Conservation (phyloP, 35 echinoderm and acorn worm species). For the Holothuria glaberrima region DNA sequence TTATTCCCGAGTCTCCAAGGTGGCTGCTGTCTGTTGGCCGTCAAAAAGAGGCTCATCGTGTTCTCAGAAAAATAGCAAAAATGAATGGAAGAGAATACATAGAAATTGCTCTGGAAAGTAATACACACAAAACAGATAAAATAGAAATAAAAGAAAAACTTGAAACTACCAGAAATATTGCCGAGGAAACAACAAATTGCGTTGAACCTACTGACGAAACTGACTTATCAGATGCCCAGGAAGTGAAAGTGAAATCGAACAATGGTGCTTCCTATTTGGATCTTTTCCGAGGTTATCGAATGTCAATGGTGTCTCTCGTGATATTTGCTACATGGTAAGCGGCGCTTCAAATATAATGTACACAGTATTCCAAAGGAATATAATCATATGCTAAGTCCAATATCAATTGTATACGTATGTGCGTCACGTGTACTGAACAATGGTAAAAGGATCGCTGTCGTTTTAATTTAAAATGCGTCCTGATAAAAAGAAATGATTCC, state of each 20-base stretch:
- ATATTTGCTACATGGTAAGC: slow-evolving; percentile 18
- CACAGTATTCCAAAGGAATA: background rate
- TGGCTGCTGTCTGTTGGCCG: slow-evolving; percentile 35
- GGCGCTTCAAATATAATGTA: background rate
- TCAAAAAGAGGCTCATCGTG: background rate
- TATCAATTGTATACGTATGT: background rate
- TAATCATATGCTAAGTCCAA: background rate
- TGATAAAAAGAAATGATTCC: too few relatives aligned
- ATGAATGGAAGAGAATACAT: background rate
- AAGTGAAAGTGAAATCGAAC: background rate
- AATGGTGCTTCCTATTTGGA: slow-evolving; percentile 15
- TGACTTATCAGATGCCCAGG: background rate
- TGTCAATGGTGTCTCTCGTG: background rate
- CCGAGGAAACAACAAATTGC: background rate
- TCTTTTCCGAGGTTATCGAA: slow-evolving; percentile 11
- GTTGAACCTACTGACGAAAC: background rate
- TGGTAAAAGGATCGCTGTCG: too few relatives aligned
- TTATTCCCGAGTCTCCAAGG: slow-evolving; percentile 36
- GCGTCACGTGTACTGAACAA: background rate
- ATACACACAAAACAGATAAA: background rate
- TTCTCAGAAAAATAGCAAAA: slow-evolving; percentile 5
- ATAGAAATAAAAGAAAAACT: background rate
- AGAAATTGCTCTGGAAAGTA: background rate
- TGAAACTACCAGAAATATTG: background rate
- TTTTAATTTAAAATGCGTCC: background rate